These are phyloP conservation scores for Hypocryptadius cinnamomeus DNA, from an alignment of 2,113 vertebrate genomes.

Conservation along the genomic window DNA sequence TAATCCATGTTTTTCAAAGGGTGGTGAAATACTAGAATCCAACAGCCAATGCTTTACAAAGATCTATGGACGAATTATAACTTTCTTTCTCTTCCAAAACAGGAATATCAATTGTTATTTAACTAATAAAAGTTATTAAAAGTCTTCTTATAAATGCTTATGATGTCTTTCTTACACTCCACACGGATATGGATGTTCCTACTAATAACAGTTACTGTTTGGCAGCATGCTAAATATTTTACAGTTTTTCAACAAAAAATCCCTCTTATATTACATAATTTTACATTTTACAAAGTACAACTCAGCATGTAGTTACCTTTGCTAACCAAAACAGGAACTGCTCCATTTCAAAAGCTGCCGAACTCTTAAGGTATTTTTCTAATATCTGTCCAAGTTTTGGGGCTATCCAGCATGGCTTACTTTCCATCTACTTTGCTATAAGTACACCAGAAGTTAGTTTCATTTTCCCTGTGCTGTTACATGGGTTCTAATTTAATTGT, in stretches of 20 bases:
- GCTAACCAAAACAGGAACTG: not conserved
- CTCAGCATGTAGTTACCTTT: not conserved
- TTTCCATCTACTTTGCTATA: not conserved
- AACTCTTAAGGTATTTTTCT: not conserved
- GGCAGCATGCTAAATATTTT: not conserved
- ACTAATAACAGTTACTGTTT: not conserved
- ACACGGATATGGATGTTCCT: not conserved
- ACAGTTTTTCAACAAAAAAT: not conserved
- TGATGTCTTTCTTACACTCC: not conserved
- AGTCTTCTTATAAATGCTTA: not conserved
- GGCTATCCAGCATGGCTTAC: not conserved
- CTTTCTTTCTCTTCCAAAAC: not conserved
- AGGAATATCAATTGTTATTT: not conserved
- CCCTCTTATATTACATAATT: not conserved
- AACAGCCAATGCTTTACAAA: not conserved
- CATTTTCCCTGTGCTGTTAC: not conserved
- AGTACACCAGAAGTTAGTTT: not conserved
- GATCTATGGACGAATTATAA: accelerated
- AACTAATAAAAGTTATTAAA: too few relatives aligned
- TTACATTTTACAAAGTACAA: not conserved
- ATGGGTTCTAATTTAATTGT: not conserved
- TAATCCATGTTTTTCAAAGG: not conserved
- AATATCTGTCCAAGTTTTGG: not conserved
- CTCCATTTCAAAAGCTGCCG: not conserved
- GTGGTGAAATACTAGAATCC: not conserved